These are phyloP conservation scores for Cettia cetti DNA, from an alignment of 2,113 vertebrate species.

Conservation along the genomic window DNA sequence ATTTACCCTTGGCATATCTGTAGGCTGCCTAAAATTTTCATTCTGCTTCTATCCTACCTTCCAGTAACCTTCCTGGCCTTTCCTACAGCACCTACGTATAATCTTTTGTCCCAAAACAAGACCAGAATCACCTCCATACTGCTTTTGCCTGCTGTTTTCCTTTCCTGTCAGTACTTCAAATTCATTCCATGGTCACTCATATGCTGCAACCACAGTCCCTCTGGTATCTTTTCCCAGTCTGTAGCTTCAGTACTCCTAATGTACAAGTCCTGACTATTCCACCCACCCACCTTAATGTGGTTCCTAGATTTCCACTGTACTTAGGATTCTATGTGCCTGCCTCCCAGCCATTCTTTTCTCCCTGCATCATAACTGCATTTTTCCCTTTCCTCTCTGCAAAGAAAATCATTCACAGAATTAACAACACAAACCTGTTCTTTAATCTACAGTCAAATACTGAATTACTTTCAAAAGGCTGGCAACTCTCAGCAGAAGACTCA, in stretches of 20 bases:
- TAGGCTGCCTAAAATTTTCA: background rate
- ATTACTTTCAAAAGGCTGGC: background rate
- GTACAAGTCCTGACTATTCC: background rate
- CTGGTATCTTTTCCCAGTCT: background rate
- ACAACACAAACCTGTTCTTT: constrained; percentile 19
- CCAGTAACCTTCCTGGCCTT: background rate
- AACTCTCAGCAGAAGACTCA: background rate
- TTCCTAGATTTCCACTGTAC: background rate
- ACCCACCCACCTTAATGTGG: background rate
- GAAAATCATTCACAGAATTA: constrained; percentile 42
- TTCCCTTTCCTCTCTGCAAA: background rate
- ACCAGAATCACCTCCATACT: background rate
- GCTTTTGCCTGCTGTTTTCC: background rate
- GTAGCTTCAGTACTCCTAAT: background rate
- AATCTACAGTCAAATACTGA: background rate
- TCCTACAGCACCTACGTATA: background rate
- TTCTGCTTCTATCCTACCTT: background rate
- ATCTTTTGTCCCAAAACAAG: background rate
- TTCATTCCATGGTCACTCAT: background rate
- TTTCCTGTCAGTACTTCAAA: background rate
- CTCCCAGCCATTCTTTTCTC: background rate
- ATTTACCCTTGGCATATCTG: accelerated
- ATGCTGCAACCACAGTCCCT: background rate
- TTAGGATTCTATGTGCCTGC: background rate
- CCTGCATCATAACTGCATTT: background rate